phyloP scores from a whole-genome alignment of 2,888 invertebrate genomes.

The Patella depressa region DNA sequence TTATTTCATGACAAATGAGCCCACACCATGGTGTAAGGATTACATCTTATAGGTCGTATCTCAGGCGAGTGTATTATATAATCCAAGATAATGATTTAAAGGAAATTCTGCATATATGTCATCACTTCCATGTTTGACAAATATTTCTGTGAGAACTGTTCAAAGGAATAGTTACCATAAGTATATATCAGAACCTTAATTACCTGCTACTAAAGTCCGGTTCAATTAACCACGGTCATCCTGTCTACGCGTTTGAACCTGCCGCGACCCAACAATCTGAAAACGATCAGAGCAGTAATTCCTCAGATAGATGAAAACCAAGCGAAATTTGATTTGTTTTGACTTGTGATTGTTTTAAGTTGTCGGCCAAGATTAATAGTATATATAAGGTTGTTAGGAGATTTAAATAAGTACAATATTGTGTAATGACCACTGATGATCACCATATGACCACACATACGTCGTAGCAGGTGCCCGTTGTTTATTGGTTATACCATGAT shows the following conservation, averaged over 20 bases:
- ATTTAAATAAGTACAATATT: not conserved
- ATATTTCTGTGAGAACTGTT: not conserved
- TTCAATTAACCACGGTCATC: too few relatives aligned
- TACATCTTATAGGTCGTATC: too few relatives aligned
- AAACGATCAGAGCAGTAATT: too few relatives aligned
- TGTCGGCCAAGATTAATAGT: not conserved
- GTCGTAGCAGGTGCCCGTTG: not conserved
- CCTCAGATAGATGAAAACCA: too few relatives aligned
- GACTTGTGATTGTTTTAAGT: not conserved
- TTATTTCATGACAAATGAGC: too few relatives aligned
- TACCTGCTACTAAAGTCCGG: not conserved
- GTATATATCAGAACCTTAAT: not conserved
- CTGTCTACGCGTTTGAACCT: too few relatives aligned
- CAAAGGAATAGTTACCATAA: not conserved
- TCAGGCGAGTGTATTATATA: too few relatives aligned
- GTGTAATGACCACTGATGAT: not conserved
- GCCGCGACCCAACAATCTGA: too few relatives aligned
- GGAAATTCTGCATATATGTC: not conserved
- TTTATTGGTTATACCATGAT: not conserved
- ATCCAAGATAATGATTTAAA: too few relatives aligned
- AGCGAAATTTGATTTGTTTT: not conserved
- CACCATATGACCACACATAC: not conserved
- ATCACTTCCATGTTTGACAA: conserved; percentile 6
- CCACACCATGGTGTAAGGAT: too few relatives aligned
- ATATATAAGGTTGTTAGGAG: not conserved